Evolutionary conservation across 2,113 vertebrate species (phyloP).

Genomic region (Trematomus loennbergii): DNA sequence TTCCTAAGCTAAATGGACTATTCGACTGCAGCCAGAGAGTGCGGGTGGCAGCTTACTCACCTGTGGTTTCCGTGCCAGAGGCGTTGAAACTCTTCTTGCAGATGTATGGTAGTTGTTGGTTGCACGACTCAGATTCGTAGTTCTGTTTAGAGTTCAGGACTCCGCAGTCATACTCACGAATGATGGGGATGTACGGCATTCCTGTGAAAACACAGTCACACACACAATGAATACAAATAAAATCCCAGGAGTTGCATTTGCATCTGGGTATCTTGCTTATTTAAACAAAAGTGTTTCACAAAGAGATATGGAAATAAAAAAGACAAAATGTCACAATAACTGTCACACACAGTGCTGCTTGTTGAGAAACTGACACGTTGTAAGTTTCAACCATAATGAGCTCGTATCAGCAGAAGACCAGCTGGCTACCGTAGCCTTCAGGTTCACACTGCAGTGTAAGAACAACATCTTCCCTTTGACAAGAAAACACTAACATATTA

Average conservation of each 20-base stretch:
- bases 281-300: too few relatives aligned
- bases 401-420: constrained; percentile 18
- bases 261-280: background rate
- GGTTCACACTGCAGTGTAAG: background rate
- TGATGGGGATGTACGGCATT: constrained; percentile 64
- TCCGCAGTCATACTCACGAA: constrained; percentile 88
- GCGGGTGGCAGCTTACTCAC: constrained; percentile 29
- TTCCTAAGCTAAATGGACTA: too few relatives aligned
- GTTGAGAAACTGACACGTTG: background rate
- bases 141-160: constrained; percentile 82
- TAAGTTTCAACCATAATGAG: constrained; percentile 26
- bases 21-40: too few relatives aligned
- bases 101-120: constrained; percentile 87
- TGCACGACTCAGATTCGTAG: constrained; percentile 86
- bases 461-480: constrained; percentile 17
- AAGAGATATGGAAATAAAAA: background rate
- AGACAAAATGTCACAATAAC: background rate
- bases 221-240: constrained; percentile 20
- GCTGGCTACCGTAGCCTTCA: constrained; percentile 19
- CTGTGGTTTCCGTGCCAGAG: constrained; percentile 42
- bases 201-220: constrained; percentile 75
- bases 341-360: background rate
- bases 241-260: background rate
- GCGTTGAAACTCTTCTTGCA: constrained; percentile 84
- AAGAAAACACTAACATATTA: constrained; percentile 21